These are phyloP conservation scores for Teleogryllus oceanicus DNA, from an alignment of 2,888 invertebrate genomes.

Conservation along the genomic window DNA sequence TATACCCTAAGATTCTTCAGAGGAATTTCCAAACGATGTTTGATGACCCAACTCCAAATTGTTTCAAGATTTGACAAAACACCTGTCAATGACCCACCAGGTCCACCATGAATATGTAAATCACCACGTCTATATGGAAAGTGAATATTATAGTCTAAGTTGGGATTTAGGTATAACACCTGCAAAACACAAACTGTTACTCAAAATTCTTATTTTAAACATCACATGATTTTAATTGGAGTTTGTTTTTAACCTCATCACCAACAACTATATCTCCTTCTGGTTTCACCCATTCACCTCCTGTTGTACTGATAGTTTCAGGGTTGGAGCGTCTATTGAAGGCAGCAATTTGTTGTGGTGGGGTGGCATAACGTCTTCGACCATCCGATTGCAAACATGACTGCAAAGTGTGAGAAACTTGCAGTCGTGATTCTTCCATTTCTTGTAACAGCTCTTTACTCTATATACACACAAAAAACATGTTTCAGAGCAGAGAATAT, in stretches of 20 bases:
- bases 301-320: constrained; percentile 59
- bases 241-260: constrained; percentile 59
- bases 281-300: constrained; percentile 59
- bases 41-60: constrained; percentile 82
- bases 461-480: constrained; percentile 42
- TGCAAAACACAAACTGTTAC: constrained; percentile 38
- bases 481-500: not conserved
- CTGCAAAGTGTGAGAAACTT: constrained; percentile 82
- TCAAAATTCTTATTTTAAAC: not conserved
- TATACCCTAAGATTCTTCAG: constrained; percentile 52
- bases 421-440: constrained; percentile 77
- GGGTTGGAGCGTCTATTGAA: constrained; percentile 78
- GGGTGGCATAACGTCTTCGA: constrained; percentile 73
- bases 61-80: constrained; percentile 80
- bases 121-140: constrained; percentile 87
- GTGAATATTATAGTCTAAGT: constrained; percentile 76
- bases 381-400: constrained; percentile 82
- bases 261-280: constrained; percentile 68
- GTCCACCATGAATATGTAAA: constrained; percentile 76
- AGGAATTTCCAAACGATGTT: constrained; percentile 72
- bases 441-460: constrained; percentile 68
- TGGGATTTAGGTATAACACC: constrained; percentile 64
- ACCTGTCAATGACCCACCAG: constrained; percentile 81
- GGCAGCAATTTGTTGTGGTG: constrained; percentile 84
- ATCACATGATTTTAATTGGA: not conserved